These are phyloP conservation scores for Xiphophorus birchmanni DNA, from an alignment of 2,797 vertebrate species.

Conservation along the genomic window DNA sequence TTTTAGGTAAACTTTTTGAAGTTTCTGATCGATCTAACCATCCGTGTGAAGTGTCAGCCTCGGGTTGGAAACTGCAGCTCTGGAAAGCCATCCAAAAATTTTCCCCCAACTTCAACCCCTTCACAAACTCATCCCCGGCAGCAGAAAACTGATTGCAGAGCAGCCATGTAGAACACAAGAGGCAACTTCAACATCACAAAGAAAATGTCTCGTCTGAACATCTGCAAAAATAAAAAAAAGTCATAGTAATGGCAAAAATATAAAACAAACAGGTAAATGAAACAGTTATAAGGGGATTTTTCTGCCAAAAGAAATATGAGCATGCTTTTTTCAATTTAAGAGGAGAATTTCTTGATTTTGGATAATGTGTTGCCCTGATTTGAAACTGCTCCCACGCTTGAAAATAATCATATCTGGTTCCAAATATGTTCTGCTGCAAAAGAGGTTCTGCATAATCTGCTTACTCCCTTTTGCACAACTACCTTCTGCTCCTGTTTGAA, in stretches of 20 bases:
- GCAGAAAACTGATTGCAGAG: constrained; percentile 76
- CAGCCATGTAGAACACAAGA: constrained; percentile 68
- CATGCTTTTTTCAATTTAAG: background rate
- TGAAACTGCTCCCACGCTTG: background rate
- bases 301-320: background rate
- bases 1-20: background rate
- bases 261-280: constrained; percentile 60
- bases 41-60: background rate
- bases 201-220: constrained; percentile 83
- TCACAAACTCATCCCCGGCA: constrained; percentile 29
- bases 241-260: constrained; percentile 43
- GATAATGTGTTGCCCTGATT: background rate
- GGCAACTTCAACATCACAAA: constrained; percentile 80
- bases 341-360: background rate
- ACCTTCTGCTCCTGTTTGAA: background rate
- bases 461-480: background rate
- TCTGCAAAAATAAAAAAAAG: constrained; percentile 9
- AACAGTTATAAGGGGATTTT: constrained; percentile 33
- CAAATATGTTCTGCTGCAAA: background rate
- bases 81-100: constrained; percentile 10
- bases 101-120: constrained; percentile 22
- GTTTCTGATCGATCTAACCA: background rate
- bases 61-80: constrained; percentile 18
- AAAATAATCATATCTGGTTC: background rate
- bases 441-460: background rate